Conservation (phyloP, 2,888 invertebrate genomes). For the Macrosiphum euphorbiae region DNA sequence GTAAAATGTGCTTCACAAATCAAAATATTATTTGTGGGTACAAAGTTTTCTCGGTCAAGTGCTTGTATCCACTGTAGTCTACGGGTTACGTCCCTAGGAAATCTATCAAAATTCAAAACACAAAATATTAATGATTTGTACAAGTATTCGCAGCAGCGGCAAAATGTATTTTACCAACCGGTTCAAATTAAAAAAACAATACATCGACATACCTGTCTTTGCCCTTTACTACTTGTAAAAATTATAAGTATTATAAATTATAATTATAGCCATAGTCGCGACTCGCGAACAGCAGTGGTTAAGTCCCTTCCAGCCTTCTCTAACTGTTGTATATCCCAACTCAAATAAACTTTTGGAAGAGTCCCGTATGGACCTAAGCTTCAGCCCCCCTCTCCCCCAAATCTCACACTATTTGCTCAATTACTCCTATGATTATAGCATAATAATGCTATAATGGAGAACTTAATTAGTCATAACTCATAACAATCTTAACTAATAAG, state of each 20-base stretch:
- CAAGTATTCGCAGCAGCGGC: background rate
- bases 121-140: background rate
- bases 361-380: no score
- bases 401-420: no score
- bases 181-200: background rate
- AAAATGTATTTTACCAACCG: background rate
- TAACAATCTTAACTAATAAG: background rate
- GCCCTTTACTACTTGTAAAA: background rate
- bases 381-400: no score
- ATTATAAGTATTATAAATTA: no score
- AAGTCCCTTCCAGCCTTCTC: no score
- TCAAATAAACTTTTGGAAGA: no score
- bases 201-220: background rate
- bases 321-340: background rate
- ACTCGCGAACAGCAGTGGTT: no score
- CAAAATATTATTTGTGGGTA: constrained; percentile 10
- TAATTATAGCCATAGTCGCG: no score
- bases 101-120: background rate
- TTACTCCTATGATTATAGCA: background rate
- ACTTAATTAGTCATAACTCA: background rate
- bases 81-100: constrained; percentile 28
- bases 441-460: background rate
- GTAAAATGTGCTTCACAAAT: constrained; percentile 39
- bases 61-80: constrained; percentile 31
- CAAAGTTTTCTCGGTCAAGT: constrained; percentile 22